phyloP scores from a whole-genome alignment of 2,797 vertebrate species.

The Acipenser ruthenus region DNA sequence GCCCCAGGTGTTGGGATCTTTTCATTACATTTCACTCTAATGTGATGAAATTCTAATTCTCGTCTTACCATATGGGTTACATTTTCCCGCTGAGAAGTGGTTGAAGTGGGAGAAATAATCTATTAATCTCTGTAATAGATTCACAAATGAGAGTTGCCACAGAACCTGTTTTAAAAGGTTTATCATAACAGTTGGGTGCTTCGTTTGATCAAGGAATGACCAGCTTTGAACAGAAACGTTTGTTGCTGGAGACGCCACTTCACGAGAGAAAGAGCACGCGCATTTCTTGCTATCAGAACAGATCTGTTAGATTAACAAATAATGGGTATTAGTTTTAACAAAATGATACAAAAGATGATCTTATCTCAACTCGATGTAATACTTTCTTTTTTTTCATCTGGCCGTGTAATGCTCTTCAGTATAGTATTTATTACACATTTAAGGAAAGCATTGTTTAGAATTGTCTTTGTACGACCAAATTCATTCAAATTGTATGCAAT shows the following conservation, averaged over 20 bases:
- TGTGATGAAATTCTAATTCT: constrained; percentile 85
- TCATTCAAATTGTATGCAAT: no score
- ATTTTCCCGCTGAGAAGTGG: constrained; percentile 79
- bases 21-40: constrained; percentile 76
- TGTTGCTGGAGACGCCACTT: not conserved
- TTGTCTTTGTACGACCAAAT: no score
- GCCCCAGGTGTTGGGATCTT: constrained; percentile 77
- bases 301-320: no score
- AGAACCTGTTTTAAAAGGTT: constrained; percentile 68
- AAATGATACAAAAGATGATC: no score
- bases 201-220: constrained; percentile 50
- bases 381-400: no score
- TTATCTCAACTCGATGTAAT: no score
- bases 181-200: constrained; percentile 62
- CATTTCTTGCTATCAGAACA: no score
- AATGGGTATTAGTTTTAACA: no score
- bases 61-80: constrained; percentile 81
- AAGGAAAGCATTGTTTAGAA: no score
- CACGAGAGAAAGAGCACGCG: not conserved
- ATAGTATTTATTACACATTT: no score
- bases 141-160: constrained; percentile 73
- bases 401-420: no score
- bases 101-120: constrained; percentile 78
- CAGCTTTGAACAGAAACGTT: constrained; percentile 39
- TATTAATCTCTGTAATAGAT: constrained; percentile 81